These are phyloP conservation scores for Noctua pronuba DNA, from an alignment of 2,888 invertebrate genomes.

Conservation along the genomic window DNA sequence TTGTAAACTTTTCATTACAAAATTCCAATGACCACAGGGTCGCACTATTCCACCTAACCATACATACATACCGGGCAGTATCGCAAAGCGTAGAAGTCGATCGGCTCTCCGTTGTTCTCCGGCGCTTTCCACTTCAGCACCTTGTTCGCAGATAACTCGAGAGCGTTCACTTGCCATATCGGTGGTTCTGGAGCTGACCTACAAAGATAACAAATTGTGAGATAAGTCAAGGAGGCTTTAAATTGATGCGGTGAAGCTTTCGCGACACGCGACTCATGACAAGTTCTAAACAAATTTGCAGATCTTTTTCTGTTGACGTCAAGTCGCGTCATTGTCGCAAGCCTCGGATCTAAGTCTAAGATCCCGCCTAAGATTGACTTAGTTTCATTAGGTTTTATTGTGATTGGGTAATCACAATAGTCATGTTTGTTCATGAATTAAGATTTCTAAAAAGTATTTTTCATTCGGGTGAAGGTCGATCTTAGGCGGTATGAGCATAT, in stretches of 20 bases:
- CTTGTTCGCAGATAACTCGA: slow-evolving; percentile 65
- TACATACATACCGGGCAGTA: slow-evolving; percentile 81
- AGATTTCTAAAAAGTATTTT: not conserved
- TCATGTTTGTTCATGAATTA: not conserved
- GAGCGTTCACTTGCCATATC: slow-evolving; percentile 70
- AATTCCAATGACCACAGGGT: not conserved
- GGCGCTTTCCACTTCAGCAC: slow-evolving; percentile 80
- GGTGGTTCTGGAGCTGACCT: slow-evolving; percentile 83
- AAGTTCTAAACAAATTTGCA: not conserved
- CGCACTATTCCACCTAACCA: not conserved
- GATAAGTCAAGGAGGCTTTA: not conserved
- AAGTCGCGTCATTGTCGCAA: not conserved
- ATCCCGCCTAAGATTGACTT: not conserved
- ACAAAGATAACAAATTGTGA: slow-evolving; percentile 32
- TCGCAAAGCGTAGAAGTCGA: slow-evolving; percentile 79
- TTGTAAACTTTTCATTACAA: not conserved
- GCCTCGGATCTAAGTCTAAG: not conserved
- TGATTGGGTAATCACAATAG: not conserved
- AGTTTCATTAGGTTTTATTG: not conserved
- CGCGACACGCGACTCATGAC: not conserved
- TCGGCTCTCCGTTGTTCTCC: slow-evolving; percentile 79
- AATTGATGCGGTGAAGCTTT: not conserved
- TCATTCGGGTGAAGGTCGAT: not conserved
- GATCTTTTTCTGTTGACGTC: not conserved
- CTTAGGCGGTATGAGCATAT: not conserved